These are phyloP conservation scores for Eulithis testata DNA, from an alignment of 2,888 invertebrate genomes.

Conservation along the genomic window DNA sequence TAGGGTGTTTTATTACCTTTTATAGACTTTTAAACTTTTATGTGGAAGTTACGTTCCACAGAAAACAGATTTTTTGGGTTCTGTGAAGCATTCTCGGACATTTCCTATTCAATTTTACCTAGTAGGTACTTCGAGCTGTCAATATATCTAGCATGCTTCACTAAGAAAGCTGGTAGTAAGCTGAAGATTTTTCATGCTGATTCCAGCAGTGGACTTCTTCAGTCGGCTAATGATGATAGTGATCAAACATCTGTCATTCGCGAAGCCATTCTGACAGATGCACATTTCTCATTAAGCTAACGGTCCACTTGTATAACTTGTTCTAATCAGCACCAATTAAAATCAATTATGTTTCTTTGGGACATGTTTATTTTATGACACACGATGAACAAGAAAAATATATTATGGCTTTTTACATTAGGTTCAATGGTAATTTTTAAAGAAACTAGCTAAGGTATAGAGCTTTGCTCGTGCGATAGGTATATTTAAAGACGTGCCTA, in stretches of 20 bases:
- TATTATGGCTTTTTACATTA: neutral
- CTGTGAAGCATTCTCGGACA: too few species aligned
- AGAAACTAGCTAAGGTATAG: too few species aligned
- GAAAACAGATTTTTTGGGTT: too few species aligned
- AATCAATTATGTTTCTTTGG: conserved; percentile 63
- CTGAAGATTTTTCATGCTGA: too few species aligned
- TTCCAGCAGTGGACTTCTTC: neutral
- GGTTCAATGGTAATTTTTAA: too few species aligned
- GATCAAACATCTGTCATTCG: conserved; percentile 7
- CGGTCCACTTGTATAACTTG: conserved; percentile 49
- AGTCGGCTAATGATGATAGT: neutral
- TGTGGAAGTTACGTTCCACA: neutral
- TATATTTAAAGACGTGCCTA: too few species aligned
- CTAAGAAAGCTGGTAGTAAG: too few species aligned
- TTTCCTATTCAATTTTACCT: too few species aligned
- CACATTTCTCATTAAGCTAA: conserved; percentile 56
- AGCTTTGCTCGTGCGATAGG: too few species aligned
- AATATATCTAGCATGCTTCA: too few species aligned
- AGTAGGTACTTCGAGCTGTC: too few species aligned
- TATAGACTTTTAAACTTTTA: neutral
- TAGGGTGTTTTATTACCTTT: neutral
- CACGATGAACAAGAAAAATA: conserved; percentile 9
- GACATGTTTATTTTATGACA: conserved; percentile 52
- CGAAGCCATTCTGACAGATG: conserved; percentile 36
- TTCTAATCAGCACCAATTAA: conserved; percentile 75